Base-by-base conservation (phyloP, 2,888 invertebrate genomes). In the Idaea dimidiata region DNA sequence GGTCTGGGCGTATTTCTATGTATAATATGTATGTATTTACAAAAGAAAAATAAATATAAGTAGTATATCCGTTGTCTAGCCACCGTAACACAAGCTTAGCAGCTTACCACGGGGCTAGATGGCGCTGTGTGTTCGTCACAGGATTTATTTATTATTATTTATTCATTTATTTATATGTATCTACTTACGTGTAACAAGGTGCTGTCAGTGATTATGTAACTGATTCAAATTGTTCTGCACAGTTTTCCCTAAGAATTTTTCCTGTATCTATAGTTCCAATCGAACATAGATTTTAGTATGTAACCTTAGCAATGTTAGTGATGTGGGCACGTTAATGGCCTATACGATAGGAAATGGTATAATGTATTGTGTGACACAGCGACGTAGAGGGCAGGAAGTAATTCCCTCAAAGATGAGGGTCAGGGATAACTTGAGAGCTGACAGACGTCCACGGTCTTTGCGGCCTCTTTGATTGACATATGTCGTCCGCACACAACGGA, bases 321-420 rank as follows among this genome's bases (percentile, higher is more conserved):
- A 79, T 74, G 75, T 75, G 70, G 74, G 72, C 73, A 74, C 74
- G 73, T 77, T 76, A 74, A 70, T 70, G 72, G 72, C 69, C 72
- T 71, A 75, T 77, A 78, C 79, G 74, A 77, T 79, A 75, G 73
- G 72, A 71, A 43, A 43, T 43, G 10, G 14, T 43, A 43, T 43
- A 43, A 14, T 43, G 72, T 76, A 71, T 77, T 76, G 77, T 72
- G 75, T 80, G 81, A 82, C 82, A 79, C 82, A 78, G 81, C 73
- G 81, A 83, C 83, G 80, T 78, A 80, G 80, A 79, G 79, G 56
- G 79, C 77, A 79, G 79, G 81, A 81, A 82, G 83, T 86, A 87
- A 87, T 87, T 87, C 83, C 83, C 84, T 78, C 76, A 78, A 76
- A 86, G 87, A 88, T 86, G 78, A 84, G 87, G 87, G 87, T 88